Conservation (phyloP, 2,113 vertebrate genomes). For the Neofelis nebulosa region DNA sequence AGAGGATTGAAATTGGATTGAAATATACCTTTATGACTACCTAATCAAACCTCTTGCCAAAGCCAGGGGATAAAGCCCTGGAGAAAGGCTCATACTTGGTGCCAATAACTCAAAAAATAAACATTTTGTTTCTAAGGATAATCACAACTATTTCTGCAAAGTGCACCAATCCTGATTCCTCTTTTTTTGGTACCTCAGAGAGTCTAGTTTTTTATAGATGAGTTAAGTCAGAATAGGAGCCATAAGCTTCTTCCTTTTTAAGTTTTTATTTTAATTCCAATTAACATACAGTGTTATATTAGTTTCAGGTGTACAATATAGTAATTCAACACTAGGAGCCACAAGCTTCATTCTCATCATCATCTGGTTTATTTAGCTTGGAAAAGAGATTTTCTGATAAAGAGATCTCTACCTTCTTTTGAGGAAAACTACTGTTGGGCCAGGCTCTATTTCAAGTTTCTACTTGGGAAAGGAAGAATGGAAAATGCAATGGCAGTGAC, state of each 20-base stretch:
- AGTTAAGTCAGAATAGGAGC: background rate
- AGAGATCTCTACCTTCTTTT: background rate
- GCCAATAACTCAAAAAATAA: background rate
- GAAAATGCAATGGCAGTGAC: background rate
- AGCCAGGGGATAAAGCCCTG: background rate
- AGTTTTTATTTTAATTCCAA: background rate
- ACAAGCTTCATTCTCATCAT: background rate
- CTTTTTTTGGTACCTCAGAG: background rate
- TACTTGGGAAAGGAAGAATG: slow-evolving; percentile 1
- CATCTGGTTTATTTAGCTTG: slow-evolving; percentile 22
- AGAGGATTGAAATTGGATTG: background rate
- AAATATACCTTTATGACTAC: background rate
- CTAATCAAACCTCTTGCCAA: slow-evolving; percentile 11
- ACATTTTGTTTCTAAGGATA: background rate
- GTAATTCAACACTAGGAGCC: background rate
- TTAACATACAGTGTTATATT: background rate
- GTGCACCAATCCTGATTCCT: background rate
- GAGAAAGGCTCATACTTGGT: background rate
- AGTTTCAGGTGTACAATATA: background rate
- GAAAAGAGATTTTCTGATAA: slow-evolving; percentile 41
- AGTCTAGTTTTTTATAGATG: background rate
- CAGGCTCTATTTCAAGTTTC: slow-evolving; percentile 15
- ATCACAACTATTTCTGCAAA: background rate
- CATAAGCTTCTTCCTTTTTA: background rate
- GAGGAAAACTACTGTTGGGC: background rate